These are phyloP conservation scores for Lissocephala sabroskyi DNA, from an alignment of 2,888 invertebrate genomes.

Conservation along the genomic window DNA sequence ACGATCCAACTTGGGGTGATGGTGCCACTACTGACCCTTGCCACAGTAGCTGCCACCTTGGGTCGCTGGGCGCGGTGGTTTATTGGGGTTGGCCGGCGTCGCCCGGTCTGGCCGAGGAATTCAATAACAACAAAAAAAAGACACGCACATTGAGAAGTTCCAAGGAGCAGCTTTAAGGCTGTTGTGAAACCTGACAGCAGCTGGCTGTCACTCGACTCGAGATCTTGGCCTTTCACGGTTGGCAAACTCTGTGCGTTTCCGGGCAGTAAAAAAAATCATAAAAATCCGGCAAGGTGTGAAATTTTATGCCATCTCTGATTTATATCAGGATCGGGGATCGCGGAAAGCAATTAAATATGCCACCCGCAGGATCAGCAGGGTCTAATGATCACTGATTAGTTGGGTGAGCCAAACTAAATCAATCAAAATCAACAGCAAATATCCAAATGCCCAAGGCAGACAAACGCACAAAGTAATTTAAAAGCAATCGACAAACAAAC, in stretches of 20 bases:
- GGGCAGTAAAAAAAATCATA: conserved; percentile 55
- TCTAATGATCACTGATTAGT: too few relatives aligned
- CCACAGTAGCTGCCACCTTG: conserved; percentile 1
- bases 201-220: conserved; percentile 38
- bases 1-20: conserved; percentile 8
- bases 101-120: conserved; percentile 35
- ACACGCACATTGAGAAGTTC: conserved; percentile 7
- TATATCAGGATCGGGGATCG: too few relatives aligned
- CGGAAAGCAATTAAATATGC: too few relatives aligned
- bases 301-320: conserved; percentile 58
- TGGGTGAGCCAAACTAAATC: too few relatives aligned
- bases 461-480: conserved; percentile 50
- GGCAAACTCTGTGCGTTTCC: neutral
- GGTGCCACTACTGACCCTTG: neutral
- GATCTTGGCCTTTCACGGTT: conserved; percentile 25
- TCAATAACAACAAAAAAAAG: conserved; percentile 33
- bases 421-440: neutral
- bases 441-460: neutral
- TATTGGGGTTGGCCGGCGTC: conserved; percentile 32
- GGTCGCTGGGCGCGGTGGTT: conserved; percentile 2
- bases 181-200: conserved; percentile 40
- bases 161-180: conserved; percentile 14
- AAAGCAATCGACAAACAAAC: conserved; percentile 53
- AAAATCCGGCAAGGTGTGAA: conserved; percentile 64
- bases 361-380: too few relatives aligned